These are phyloP conservation scores for Anarhynchus alexandrinus DNA, from an alignment of 2,113 vertebrate species.

Conservation along the genomic window DNA sequence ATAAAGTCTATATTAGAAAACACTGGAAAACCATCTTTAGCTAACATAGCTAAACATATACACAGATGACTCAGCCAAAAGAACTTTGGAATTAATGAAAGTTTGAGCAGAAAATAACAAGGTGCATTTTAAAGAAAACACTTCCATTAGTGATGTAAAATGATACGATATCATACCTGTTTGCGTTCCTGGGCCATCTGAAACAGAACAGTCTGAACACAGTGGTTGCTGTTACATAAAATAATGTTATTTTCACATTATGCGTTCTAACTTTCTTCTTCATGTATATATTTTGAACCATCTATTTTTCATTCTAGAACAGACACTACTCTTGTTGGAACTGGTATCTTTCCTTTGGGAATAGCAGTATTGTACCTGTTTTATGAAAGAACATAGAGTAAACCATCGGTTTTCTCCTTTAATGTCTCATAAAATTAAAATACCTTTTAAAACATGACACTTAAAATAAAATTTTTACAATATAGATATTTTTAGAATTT, in stretches of 20 bases:
- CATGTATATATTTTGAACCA: constrained; percentile 28
- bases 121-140: neutral
- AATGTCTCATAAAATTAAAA: neutral
- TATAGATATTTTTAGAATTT: neutral
- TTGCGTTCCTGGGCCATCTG: neutral
- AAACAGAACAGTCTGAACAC: neutral
- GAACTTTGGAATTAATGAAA: neutral
- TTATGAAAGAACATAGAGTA: constrained; percentile 51
- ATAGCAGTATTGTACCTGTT: constrained; percentile 52
- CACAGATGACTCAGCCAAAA: neutral
- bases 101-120: neutral
- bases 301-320: constrained; percentile 39
- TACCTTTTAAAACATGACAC: neutral
- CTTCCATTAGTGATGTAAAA: neutral
- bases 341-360: constrained; percentile 42
- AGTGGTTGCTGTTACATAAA: neutral
- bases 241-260: neutral
- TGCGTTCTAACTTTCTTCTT: constrained; percentile 26
- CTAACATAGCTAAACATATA: neutral
- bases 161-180: neutral
- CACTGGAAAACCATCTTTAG: neutral
- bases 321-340: constrained; percentile 26
- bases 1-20: neutral
- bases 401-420: neutral
- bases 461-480: neutral